Evolutionary conservation across 2,797 vertebrate species (phyloP).

Genomic region (Poecilia picta): DNA sequence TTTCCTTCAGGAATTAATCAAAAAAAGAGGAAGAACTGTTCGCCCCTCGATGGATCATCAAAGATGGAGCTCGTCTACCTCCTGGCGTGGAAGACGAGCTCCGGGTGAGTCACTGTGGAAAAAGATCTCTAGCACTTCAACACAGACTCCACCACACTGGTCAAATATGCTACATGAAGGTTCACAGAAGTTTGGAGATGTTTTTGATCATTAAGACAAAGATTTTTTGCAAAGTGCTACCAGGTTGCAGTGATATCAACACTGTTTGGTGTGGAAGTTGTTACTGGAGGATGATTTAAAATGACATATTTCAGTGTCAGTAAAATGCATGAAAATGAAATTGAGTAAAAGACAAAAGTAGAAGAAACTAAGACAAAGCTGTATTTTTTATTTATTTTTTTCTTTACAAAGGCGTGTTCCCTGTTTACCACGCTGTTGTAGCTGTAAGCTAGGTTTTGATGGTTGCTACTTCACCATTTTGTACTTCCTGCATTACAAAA

Average conservation of each 20-base stretch:
- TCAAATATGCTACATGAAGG: slow-evolving; percentile 18
- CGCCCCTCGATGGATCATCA: slow-evolving; percentile 78
- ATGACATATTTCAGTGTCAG: not conserved
- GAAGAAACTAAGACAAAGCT: not conserved
- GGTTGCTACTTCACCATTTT: not conserved
- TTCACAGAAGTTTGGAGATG: not conserved
- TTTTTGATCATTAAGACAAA: slow-evolving; percentile 3
- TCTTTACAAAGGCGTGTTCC: not conserved
- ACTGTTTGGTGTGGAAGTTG: not conserved
- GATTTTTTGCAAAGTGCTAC: not conserved
- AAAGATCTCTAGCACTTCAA: slow-evolving; percentile 14
- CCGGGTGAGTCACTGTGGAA: slow-evolving; percentile 25
- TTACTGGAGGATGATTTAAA: not conserved
- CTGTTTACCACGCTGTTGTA: not conserved
- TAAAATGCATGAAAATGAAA: not conserved
- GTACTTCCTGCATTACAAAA: not conserved
- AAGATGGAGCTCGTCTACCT: slow-evolving; percentile 74
- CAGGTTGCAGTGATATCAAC: not conserved
- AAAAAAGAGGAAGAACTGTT: slow-evolving; percentile 71
- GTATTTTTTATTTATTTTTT: not conserved
- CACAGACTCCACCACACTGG: not conserved
- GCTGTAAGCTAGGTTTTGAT: not conserved
- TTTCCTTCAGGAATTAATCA: slow-evolving; percentile 87
- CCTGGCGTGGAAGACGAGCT: slow-evolving; percentile 34
- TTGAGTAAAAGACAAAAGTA: not conserved